Conservation (phyloP, 2,113 vertebrate genomes). For the Hystrix brachyura region DNA sequence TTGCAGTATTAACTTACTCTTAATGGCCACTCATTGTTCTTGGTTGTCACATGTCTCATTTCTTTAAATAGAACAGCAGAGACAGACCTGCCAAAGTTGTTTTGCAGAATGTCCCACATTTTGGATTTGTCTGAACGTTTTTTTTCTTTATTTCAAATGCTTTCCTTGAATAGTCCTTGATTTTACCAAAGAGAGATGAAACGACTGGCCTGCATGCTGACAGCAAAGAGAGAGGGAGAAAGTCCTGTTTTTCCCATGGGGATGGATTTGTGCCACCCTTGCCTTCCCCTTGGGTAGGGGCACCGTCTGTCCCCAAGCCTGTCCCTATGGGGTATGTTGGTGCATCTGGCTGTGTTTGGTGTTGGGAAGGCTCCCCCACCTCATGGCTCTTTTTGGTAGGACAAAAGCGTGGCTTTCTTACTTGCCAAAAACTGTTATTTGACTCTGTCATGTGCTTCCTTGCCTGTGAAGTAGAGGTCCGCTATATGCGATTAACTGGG, state of each 20-base stretch:
- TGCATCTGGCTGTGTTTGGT: background rate
- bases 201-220: background rate
- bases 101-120: constrained; percentile 30
- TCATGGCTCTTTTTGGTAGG: background rate
- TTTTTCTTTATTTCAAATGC: background rate
- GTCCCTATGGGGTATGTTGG: background rate
- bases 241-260: background rate
- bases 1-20: background rate
- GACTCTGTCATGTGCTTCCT: background rate
- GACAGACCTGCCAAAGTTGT: background rate
- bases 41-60: background rate
- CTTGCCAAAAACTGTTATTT: background rate
- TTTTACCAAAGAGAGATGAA: constrained; percentile 29
- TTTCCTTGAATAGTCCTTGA: constrained; percentile 56
- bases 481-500: background rate
- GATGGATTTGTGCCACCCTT: background rate
- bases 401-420: background rate
- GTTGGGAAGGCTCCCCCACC: background rate
- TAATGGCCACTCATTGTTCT: background rate
- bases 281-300: background rate
- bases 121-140: constrained; percentile 22
- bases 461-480: background rate
- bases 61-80: constrained; percentile 34
- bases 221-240: background rate
- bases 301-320: background rate